Conservation (phyloP, 2,888 invertebrate genomes). For the Pristionchus maxplancki region DNA sequence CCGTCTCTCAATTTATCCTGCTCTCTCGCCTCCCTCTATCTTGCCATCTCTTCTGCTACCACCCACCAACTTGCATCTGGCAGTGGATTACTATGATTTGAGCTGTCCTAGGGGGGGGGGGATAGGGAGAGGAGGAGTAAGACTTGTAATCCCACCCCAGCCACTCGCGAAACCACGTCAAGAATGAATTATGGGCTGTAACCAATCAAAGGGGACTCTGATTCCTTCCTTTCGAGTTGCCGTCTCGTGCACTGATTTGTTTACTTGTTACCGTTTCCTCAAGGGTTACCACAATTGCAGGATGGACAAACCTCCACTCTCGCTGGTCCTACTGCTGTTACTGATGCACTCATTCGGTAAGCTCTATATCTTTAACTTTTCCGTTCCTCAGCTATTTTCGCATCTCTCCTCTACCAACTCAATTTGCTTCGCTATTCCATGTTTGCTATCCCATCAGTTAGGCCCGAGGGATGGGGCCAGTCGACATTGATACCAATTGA, state of each 20-base stretch:
- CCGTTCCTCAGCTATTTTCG: not conserved
- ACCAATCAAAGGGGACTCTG: not conserved
- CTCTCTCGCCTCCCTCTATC: not conserved
- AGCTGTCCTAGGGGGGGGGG: slow-evolving; percentile 3
- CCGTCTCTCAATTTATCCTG: not conserved
- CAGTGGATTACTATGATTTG: slow-evolving; percentile 47
- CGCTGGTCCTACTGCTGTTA: not conserved
- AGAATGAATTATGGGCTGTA: slow-evolving; percentile 39
- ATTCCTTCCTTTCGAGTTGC: not conserved
- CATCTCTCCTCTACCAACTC: slow-evolving; percentile 5
- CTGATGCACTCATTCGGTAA: slow-evolving; percentile 47
- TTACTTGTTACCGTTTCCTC: not conserved
- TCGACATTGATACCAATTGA: slow-evolving; percentile 37
- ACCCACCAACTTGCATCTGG: slow-evolving; percentile 20
- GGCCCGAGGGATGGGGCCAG: not conserved
- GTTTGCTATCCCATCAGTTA: slow-evolving; percentile 23
- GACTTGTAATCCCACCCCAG: slow-evolving; percentile 18
- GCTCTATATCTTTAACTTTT: not conserved
- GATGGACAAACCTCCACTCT: slow-evolving; percentile 10
- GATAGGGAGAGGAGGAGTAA: not conserved
- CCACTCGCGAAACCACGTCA: slow-evolving; percentile 41
- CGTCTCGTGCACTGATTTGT: not conserved
- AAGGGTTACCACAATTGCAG: not conserved
- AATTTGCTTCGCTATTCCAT: not conserved
- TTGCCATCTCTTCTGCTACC: not conserved